These are phyloP conservation scores for Scortum barcoo DNA, from an alignment of 2,113 vertebrate genomes.

Conservation along the genomic window DNA sequence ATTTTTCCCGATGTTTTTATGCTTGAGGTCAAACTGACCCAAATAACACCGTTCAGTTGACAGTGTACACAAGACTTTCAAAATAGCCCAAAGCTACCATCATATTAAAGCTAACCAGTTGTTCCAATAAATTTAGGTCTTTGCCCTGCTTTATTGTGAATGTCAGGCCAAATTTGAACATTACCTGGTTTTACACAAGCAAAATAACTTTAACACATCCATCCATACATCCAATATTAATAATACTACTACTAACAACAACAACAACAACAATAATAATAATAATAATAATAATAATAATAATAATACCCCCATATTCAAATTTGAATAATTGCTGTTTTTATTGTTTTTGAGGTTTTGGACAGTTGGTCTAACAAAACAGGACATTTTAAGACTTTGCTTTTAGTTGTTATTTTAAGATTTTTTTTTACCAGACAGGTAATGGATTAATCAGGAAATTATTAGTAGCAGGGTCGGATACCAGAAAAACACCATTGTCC, in stretches of 20 bases:
- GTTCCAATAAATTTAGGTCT: conserved; percentile 17
- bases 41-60: background rate
- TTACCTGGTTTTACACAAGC: background rate
- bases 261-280: background rate
- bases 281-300: background rate
- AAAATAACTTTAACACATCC: background rate
- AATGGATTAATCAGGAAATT: too few relatives aligned
- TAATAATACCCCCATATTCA: too few relatives aligned
- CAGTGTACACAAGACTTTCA: conserved; percentile 12
- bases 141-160: background rate
- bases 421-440: too few relatives aligned
- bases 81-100: conserved; percentile 31
- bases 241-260: background rate
- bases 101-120: conserved; percentile 22
- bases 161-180: background rate
- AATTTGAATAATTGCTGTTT: too few relatives aligned
- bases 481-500: too few relatives aligned
- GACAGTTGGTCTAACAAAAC: too few relatives aligned
- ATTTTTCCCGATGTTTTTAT: conserved; percentile 21
- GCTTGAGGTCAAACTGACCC: conserved; percentile 24
- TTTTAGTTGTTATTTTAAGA: background rate
- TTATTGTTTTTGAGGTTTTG: too few relatives aligned
- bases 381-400: background rate
- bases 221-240: background rate
- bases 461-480: too few relatives aligned